Evolutionary conservation across 2,113 vertebrate genomes (phyloP), one percentile per base, ranked within the genome.

Genomic region (Tringa solitaria): DNA sequence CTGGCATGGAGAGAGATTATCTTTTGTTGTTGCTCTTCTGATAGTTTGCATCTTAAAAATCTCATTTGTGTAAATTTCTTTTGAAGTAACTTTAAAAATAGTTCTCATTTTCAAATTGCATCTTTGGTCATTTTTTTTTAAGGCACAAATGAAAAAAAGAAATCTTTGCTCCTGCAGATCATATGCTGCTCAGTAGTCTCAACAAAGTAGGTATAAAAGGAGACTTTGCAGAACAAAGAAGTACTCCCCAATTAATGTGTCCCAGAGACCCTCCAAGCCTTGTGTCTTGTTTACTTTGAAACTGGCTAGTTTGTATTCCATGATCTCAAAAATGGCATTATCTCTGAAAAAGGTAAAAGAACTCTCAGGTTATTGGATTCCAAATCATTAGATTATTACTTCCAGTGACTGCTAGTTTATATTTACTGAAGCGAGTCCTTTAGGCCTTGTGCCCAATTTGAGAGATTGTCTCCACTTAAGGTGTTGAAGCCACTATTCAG

Each of bases 381-480:
- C 30, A 78, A 67, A 50, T 27, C 14, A 60, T 50, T 60, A 33
- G 28, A 11, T 70, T 45, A 27, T 41, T 70, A 37, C n/a, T 68
- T 33, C 5, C 59, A 61, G 54, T 46, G 20, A 48, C 23, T 56
- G 10, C 9, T 84, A 27, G 3, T 10, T 65, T 87, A 32, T 19
- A 56, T 51, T 68, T 61, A 22, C 27, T 68, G 72, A 64, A 64
- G 6, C 2, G 73, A 82, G 17, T 50, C 8, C 14, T 90, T n/a
- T 22, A 20, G 22, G 15, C 19, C 12, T 53, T 51, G 14, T 0
- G 0, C 64, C 27, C 21, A 14, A 18, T 24, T 79, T 73, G 27
- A 22, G 53, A 80, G 27, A 57, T 59, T 30, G 12, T 48, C 12
- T 73, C 18, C 6, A 9, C 13, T 27, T 43, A 32, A 32, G 60